A percentile compares a stretch with the other conserved stretches of the same genome.
These are phyloP conservation scores for Triops longicaudatus DNA, from an alignment of 1,140 invertebrate genomes.

Conservation along the genomic window DNA sequence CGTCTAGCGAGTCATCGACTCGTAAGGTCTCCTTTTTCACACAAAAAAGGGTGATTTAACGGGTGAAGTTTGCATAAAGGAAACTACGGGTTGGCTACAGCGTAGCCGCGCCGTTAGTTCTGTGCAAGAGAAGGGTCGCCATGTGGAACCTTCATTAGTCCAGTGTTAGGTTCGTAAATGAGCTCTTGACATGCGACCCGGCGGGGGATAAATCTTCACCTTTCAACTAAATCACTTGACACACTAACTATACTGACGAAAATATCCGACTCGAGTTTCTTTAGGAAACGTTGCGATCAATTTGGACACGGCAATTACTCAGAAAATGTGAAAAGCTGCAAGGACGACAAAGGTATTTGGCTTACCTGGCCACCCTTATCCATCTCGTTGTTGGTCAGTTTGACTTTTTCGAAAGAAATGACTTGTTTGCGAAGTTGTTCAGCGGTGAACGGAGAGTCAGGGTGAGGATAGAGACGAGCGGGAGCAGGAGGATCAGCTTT, in stretches of 20 bases:
- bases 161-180: constrained; percentile 15
- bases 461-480: constrained; percentile 52
- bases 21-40: neutral
- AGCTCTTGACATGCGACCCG: constrained; percentile 9
- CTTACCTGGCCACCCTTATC: constrained; percentile 59
- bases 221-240: constrained; percentile 12
- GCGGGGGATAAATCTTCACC: constrained; percentile 14
- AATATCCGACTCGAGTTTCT: constrained; percentile 1
- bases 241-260: neutral
- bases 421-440: constrained; percentile 57
- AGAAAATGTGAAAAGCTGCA: neutral
- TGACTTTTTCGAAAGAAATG: constrained; percentile 63
- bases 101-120: neutral
- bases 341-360: constrained; percentile 29
- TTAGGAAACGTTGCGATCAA: neutral
- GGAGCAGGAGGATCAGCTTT: constrained; percentile 57
- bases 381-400: constrained; percentile 61
- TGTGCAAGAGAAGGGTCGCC: constrained; percentile 5
- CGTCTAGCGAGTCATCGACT: neutral
- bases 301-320: constrained; percentile 7
- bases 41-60: neutral
- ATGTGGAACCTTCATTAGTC: constrained; percentile 15
- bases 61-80: neutral
- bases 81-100: constrained; percentile 11
- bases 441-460: constrained; percentile 54